Evolutionary conservation across 2,888 invertebrate genomes (phyloP).

Genomic region (Labia minor): DNA sequence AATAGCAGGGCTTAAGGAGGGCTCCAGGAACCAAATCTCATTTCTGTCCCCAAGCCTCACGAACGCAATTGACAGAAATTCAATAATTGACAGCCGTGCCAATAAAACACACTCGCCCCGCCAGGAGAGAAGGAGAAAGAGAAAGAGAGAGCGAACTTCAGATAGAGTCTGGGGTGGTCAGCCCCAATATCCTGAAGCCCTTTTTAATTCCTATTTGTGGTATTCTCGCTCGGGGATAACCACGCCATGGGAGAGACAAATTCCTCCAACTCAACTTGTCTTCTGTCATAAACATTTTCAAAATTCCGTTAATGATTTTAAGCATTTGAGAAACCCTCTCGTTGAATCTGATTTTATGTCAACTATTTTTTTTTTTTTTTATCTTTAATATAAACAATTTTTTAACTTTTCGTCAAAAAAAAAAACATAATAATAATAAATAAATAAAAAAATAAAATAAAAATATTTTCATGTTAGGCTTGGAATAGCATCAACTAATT

Average conservation of each 20-base stretch:
- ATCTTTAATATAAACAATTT: too few relatives aligned
- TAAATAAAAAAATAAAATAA: too few relatives aligned
- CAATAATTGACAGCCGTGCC: conserved; percentile 13
- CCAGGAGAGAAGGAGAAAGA: neutral
- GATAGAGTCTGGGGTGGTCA: neutral
- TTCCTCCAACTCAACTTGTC: neutral
- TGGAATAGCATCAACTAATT: too few relatives aligned
- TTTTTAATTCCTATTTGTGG: neutral
- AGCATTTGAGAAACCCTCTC: too few relatives aligned
- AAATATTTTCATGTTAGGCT: too few relatives aligned
- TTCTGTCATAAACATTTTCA: neutral
- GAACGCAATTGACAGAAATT: conserved; percentile 13
- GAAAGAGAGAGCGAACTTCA: too few relatives aligned
- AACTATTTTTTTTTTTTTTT: too few relatives aligned
- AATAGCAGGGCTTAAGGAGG: neutral
- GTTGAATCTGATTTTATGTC: too few relatives aligned
- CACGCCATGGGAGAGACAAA: neutral
- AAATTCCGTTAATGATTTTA: neutral
- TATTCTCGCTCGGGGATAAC: neutral
- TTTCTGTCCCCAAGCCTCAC: conserved; percentile 1
- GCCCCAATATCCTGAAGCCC: neutral
- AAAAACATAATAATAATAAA: too few relatives aligned
- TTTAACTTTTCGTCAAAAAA: too few relatives aligned
- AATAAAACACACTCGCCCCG: neutral
- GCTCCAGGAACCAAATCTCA: neutral